A percentile compares a stretch with the other conserved stretches of the same genome.
phyloP scores from a whole-genome alignment of 1,140 invertebrate genomes.

The Oppia nitens region DNA sequence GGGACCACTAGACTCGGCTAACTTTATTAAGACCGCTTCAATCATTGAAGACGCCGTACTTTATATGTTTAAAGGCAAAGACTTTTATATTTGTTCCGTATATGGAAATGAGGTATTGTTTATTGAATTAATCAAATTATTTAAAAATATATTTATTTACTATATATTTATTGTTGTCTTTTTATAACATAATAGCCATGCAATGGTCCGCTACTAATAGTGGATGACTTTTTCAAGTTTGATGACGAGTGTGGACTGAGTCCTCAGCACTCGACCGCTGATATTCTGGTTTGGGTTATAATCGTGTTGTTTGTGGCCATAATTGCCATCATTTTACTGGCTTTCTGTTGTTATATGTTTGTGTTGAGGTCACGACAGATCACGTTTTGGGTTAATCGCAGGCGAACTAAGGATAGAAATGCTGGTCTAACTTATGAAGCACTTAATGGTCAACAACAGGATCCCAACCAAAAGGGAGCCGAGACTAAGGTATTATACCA shows the following conservation, averaged over 20 bases:
- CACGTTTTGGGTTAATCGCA: not conserved
- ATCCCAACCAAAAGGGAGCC: not conserved
- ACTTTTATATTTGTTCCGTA: not conserved
- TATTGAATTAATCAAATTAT: too few relatives aligned
- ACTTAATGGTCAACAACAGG: not conserved
- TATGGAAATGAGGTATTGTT: constrained; percentile 1
- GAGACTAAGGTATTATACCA: not conserved
- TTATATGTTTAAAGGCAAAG: not conserved
- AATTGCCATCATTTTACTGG: not conserved
- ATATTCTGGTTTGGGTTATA: not conserved
- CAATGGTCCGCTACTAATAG: constrained; percentile 1
- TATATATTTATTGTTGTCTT: not conserved
- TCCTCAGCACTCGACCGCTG: not conserved
- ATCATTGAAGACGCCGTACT: not conserved
- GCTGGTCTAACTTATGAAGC: not conserved
- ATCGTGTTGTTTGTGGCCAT: not conserved
- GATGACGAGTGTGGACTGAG: not conserved
- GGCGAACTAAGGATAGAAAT: not conserved
- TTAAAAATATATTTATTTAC: not conserved
- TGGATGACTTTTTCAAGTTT: constrained; percentile 7
- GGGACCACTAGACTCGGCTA: not conserved
- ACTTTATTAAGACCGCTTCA: not conserved
- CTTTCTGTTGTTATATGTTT: not conserved
- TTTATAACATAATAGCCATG: not conserved
- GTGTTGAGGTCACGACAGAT: not conserved